phyloP scores from a whole-genome alignment of 2,797 vertebrate genomes.

The Discoglossus pictus region DNA sequence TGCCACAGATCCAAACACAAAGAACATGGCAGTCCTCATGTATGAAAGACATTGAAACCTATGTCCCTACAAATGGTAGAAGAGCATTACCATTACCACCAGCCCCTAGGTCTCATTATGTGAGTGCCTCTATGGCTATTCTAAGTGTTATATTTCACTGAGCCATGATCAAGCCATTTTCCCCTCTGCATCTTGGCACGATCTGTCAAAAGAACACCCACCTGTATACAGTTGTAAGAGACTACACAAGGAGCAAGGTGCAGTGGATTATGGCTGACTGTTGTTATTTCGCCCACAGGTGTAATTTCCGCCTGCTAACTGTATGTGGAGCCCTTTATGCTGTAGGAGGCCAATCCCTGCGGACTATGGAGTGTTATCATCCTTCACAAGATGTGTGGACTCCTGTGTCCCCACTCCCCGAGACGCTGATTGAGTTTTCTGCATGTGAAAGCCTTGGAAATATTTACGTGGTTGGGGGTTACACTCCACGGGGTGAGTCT shows the following conservation, averaged over 20 bases:
- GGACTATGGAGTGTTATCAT: conserved; percentile 90
- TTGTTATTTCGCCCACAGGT: conserved; percentile 92
- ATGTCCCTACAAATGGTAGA: too few relatives aligned
- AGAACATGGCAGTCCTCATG: too few relatives aligned
- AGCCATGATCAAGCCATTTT: too few relatives aligned
- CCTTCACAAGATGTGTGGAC: conserved; percentile 93
- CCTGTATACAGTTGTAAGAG: too few relatives aligned
- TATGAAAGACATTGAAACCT: too few relatives aligned
- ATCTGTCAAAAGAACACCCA: too few relatives aligned
- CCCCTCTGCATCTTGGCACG: too few relatives aligned
- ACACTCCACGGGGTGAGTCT: conserved; percentile 78
- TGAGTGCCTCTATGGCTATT: too few relatives aligned
- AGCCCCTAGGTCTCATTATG: too few relatives aligned
- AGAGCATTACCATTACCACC: too few relatives aligned
- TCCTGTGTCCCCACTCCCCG: conserved; percentile 87
- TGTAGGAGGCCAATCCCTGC: conserved; percentile 88
- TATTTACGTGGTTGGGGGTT: conserved; percentile 95
- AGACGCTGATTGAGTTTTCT: conserved; percentile 90
- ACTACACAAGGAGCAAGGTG: conserved; percentile 52
- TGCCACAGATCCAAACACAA: too few relatives aligned
- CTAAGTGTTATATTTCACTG: too few relatives aligned
- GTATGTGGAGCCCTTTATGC: conserved; percentile 88
- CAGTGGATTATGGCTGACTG: conserved; percentile 88
- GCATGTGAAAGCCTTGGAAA: conserved; percentile 91
- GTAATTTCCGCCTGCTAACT: conserved; percentile 92